Conservation (phyloP, 2,888 invertebrate species). For the Brachypterus glaber region DNA sequence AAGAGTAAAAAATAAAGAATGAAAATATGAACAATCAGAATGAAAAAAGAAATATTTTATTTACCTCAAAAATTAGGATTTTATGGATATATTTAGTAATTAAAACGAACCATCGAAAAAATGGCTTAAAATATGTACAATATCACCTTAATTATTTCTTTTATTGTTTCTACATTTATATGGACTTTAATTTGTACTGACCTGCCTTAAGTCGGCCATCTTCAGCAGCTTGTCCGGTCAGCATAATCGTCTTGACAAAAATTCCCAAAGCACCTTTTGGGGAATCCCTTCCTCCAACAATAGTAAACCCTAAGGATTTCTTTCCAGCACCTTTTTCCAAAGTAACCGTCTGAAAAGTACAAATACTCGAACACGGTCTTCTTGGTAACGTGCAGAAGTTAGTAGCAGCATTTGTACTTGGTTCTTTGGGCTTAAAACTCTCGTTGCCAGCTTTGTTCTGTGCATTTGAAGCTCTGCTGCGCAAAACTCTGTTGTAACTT, state of each 20-base stretch:
- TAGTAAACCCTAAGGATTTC: slow-evolving; percentile 81
- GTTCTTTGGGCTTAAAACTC: slow-evolving; percentile 15
- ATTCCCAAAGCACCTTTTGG: slow-evolving; percentile 78
- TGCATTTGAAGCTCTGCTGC: slow-evolving; percentile 6
- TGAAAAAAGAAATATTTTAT: no score
- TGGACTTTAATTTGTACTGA: slow-evolving; percentile 32
- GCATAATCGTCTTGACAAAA: slow-evolving; percentile 76
- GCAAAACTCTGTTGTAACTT: slow-evolving; percentile 44
- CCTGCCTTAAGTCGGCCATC: slow-evolving; percentile 75
- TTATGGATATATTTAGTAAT: no score
- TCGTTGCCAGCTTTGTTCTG: slow-evolving; percentile 10
- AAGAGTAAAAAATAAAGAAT: no score
- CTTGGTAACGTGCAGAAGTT: slow-evolving; percentile 68
- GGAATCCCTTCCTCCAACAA: slow-evolving; percentile 79
- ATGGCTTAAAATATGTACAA: no score
- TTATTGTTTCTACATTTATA: no score
- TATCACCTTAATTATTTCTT: no score
- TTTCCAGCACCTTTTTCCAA: slow-evolving; percentile 74
- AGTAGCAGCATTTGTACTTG: slow-evolving; percentile 26
- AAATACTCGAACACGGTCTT: slow-evolving; percentile 56
- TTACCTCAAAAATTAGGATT: no score
- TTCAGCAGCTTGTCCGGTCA: slow-evolving; percentile 74
- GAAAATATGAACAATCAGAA: no score
- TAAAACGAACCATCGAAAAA: no score
- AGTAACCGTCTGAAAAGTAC: slow-evolving; percentile 62